These are phyloP conservation scores for Trinectes maculatus DNA, from an alignment of 2,113 vertebrate species.

Conservation along the genomic window DNA sequence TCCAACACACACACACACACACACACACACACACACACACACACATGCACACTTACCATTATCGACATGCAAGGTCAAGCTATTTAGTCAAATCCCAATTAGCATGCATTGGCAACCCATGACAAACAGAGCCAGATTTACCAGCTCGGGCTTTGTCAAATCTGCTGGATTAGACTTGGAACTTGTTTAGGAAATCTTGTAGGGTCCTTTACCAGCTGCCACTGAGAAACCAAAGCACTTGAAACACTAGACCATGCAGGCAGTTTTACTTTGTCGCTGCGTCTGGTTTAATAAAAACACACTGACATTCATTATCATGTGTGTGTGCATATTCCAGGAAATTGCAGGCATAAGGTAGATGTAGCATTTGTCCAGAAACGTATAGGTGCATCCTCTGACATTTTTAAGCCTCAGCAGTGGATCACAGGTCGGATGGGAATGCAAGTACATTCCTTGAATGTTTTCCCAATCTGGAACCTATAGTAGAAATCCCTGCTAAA, in stretches of 20 bases:
- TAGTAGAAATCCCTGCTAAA: constrained; percentile 68
- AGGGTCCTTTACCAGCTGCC: constrained; percentile 28
- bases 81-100: constrained; percentile 72
- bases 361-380: neutral
- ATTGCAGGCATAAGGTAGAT: neutral
- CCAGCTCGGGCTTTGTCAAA: constrained; percentile 53
- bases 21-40: neutral
- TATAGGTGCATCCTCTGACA: constrained; percentile 28
- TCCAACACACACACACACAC: too few species aligned
- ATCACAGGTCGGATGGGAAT: constrained; percentile 32
- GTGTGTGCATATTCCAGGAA: too few species aligned
- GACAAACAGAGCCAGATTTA: constrained; percentile 54
- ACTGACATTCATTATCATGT: too few species aligned
- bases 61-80: constrained; percentile 49
- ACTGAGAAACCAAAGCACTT: constrained; percentile 8
- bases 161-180: constrained; percentile 65
- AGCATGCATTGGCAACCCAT: constrained; percentile 48
- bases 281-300: too few species aligned
- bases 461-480: constrained; percentile 36
- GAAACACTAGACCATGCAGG: neutral
- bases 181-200: constrained; percentile 46
- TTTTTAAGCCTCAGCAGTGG: constrained; percentile 28
- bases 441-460: constrained; percentile 39
- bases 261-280: neutral
- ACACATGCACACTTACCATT: constrained; percentile 3